phyloP scores from a whole-genome alignment of 2,888 invertebrate genomes.

The Parapristionchus giblindavisi region DNA sequence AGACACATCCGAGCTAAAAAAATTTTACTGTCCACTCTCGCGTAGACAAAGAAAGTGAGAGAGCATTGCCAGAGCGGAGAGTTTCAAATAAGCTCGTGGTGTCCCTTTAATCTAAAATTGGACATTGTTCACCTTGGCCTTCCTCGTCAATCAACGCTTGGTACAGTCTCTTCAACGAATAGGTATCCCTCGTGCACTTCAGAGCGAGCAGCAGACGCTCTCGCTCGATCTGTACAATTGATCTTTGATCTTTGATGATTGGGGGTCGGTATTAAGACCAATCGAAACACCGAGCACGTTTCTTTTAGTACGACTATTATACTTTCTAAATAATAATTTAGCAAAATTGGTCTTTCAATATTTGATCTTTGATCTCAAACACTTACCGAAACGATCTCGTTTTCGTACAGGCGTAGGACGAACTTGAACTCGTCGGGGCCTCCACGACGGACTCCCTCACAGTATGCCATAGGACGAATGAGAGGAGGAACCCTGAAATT shows the following conservation, averaged over 20 bases:
- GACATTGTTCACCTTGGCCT: neutral
- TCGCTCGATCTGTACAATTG: slow-evolving; percentile 17
- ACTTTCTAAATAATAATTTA: neutral
- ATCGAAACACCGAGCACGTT: too few species aligned
- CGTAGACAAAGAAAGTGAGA: too few species aligned
- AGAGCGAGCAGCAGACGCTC: slow-evolving; percentile 16
- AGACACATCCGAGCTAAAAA: neutral
- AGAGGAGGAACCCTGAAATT: slow-evolving; percentile 50
- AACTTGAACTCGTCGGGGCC: slow-evolving; percentile 40
- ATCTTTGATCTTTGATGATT: too few species aligned
- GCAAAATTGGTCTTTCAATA: too few species aligned
- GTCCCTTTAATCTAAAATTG: too few species aligned
- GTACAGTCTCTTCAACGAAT: slow-evolving; percentile 17
- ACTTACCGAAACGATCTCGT: slow-evolving; percentile 21
- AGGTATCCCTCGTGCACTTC: slow-evolving; percentile 31
- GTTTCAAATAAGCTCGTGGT: too few species aligned
- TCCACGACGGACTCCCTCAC: slow-evolving; percentile 52
- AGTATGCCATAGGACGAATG: slow-evolving; percentile 50
- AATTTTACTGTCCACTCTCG: neutral
- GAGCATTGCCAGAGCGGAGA: too few species aligned
- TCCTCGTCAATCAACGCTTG: slow-evolving; percentile 22
- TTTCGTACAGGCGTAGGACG: slow-evolving; percentile 10
- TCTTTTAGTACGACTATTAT: too few species aligned
- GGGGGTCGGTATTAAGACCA: too few species aligned
- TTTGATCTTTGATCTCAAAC: too few species aligned